These are phyloP conservation scores for Cebidichthys violaceus DNA, from an alignment of 2,113 vertebrate species.

Conservation along the genomic window DNA sequence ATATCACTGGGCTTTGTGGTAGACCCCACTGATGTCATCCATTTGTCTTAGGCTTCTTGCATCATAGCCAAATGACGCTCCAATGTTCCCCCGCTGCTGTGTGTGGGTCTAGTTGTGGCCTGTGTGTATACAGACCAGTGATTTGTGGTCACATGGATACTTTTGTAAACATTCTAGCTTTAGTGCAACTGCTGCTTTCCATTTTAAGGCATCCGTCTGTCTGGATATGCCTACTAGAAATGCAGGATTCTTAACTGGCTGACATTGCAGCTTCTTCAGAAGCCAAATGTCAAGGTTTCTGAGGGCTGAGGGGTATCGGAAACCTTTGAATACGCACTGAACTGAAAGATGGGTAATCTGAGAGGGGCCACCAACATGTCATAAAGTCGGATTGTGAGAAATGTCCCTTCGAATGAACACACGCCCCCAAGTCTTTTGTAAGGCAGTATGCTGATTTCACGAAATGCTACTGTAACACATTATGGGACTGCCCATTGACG, in stretches of 20 bases:
- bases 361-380: background rate
- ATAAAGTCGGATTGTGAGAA: background rate
- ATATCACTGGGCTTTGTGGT: conserved; percentile 37
- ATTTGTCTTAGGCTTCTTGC: conserved; percentile 51
- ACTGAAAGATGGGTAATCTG: background rate
- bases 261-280: background rate
- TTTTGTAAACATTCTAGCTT: conserved; percentile 66
- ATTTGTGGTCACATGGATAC: conserved; percentile 53
- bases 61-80: conserved; percentile 44
- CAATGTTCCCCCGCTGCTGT: conserved; percentile 26
- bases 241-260: conserved; percentile 1
- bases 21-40: conserved; percentile 59
- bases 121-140: conserved; percentile 46
- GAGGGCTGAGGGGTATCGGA: background rate
- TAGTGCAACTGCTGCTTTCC: conserved; percentile 51
- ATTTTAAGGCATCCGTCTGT: conserved; percentile 49
- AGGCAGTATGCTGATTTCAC: background rate
- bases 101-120: conserved; percentile 46
- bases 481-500: background rate
- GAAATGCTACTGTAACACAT: too few relatives aligned
- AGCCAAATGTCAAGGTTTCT: background rate
- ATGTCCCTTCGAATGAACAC: background rate
- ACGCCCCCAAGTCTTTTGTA: background rate
- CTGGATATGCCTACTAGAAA: conserved; percentile 34
- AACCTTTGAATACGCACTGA: background rate